These are phyloP conservation scores for Megalops atlanticus DNA, from an alignment of 2,113 vertebrate genomes.

Conservation along the genomic window DNA sequence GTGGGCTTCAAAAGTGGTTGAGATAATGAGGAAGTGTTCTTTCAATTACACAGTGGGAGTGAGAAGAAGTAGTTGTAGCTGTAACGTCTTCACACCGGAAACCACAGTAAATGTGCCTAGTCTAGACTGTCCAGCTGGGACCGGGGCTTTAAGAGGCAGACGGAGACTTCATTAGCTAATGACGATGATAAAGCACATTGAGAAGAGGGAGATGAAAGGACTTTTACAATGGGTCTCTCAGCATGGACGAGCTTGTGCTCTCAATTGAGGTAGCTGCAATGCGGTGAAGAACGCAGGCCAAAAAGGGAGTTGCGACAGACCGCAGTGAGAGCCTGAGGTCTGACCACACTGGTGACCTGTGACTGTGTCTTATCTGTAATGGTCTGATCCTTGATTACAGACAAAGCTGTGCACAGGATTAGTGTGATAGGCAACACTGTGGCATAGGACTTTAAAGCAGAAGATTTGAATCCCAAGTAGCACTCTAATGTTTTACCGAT, in stretches of 20 bases:
- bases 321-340: background rate
- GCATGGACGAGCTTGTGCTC: background rate
- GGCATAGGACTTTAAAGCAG: too few species aligned
- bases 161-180: background rate
- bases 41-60: background rate
- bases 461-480: background rate
- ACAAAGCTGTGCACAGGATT: background rate
- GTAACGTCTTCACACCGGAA: background rate
- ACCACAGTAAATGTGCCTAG: background rate
- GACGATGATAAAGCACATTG: background rate
- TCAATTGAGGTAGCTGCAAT: background rate
- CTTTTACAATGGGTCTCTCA: background rate
- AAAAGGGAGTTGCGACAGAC: background rate
- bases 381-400: background rate
- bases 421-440: background rate
- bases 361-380: background rate
- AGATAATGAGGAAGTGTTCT: background rate
- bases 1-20: background rate
- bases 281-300: too few species aligned
- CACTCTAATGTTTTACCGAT: too few species aligned
- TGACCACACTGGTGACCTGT: background rate
- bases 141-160: background rate
- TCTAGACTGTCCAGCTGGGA: constrained; percentile 6
- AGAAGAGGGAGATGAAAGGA: background rate
- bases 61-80: background rate